phyloP scores from a whole-genome alignment of 2,888 invertebrate genomes.

The Drosophila austrosaltans region DNA sequence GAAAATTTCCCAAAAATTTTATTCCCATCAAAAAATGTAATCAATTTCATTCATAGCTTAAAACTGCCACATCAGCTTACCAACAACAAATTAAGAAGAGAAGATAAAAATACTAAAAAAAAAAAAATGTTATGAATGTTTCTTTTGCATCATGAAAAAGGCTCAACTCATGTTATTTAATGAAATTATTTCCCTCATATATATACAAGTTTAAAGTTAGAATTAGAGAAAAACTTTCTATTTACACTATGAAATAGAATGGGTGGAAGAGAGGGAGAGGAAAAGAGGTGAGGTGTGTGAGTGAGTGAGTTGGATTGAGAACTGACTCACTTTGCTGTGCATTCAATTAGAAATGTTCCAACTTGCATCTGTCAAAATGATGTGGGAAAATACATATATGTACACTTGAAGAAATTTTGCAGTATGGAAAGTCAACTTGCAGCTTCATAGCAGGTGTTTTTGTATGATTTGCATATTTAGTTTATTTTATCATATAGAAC shows the following conservation, averaged over 20 bases:
- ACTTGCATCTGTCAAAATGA: slow-evolving; percentile 52
- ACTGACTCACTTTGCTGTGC: slow-evolving; percentile 47
- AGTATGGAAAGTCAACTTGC: neutral
- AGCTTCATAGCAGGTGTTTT: no score
- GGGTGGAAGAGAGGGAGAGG: neutral
- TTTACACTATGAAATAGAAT: neutral
- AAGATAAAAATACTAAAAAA: neutral
- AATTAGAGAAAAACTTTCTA: slow-evolving; percentile 30
- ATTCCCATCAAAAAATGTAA: slow-evolving; percentile 39
- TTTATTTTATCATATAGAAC: no score
- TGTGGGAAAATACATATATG: slow-evolving; percentile 64
- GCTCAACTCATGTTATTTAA: slow-evolving; percentile 68
- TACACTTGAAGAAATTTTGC: neutral
- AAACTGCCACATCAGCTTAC: slow-evolving; percentile 55
- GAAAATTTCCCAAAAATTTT: slow-evolving; percentile 14
- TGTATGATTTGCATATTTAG: no score
- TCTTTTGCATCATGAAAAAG: slow-evolving; percentile 41
- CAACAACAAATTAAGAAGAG: slow-evolving; percentile 23
- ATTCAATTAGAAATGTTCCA: slow-evolving; percentile 71
- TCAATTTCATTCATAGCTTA: slow-evolving; percentile 38
- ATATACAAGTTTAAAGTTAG: slow-evolving; percentile 29
- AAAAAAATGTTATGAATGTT: neutral
- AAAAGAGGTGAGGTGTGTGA: no score
- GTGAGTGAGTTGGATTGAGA: neutral
- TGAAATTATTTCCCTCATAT: slow-evolving; percentile 61